These are phyloP conservation scores for Phenganax stokvisi DNA, from an alignment of 92 coral and sea anemone genomes.

Conservation along the genomic window DNA sequence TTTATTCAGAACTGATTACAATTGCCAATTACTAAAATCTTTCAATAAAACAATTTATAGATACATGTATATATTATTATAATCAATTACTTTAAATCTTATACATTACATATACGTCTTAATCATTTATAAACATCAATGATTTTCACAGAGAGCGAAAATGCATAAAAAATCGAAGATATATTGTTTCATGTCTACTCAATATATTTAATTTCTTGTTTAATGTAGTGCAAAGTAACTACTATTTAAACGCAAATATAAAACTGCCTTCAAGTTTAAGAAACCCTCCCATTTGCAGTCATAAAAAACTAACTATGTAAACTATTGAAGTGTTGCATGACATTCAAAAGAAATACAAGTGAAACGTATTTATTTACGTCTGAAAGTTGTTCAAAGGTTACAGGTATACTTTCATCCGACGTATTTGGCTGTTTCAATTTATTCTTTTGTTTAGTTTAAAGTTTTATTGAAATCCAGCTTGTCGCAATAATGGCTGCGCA, in stretches of 20 bases:
- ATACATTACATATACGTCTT: constrained; percentile 5
- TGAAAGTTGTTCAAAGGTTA: neutral
- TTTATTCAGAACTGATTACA: constrained; percentile 20
- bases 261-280: neutral
- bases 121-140: constrained; percentile 21
- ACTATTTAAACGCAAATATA: neutral
- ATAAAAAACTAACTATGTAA: neutral
- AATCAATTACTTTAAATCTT: constrained; percentile 9
- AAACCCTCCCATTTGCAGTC: constrained; percentile 1
- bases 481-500: constrained; percentile 31
- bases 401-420: neutral
- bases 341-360: neutral
- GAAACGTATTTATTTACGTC: neutral
- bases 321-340: neutral
- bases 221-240: neutral
- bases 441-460: constrained; percentile 16
- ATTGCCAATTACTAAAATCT: neutral
- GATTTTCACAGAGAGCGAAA: neutral
- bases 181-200: constrained; percentile 1
- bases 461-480: constrained; percentile 42
- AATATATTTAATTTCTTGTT: constrained; percentile 6
- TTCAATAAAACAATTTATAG: neutral
- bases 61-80: neutral
- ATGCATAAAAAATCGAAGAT: neutral
- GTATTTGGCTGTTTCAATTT: neutral